Evolutionary conservation across 2,797 vertebrate genomes (phyloP), one percentile per base, ranked within the genome.

Genomic region (Mallotus villosus): DNA sequence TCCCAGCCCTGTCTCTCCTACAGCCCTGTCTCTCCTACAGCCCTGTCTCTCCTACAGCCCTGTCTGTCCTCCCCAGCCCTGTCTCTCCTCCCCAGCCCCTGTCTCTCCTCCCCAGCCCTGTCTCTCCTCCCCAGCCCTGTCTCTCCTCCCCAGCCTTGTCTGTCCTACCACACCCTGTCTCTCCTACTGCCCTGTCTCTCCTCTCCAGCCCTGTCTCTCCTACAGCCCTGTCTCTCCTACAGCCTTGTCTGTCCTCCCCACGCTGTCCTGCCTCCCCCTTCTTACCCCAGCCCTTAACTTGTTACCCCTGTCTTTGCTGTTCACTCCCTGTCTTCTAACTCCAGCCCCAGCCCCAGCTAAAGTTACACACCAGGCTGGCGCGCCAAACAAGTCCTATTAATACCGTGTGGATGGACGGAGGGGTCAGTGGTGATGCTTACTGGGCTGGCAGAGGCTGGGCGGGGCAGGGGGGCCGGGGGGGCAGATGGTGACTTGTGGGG

Each of bases 301-400:
- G 41, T 46, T 46, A 46, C 65, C 46, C 49, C 51, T 57, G 8
- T 32, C 37, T 12, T 60, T 21, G 9, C 21, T 25, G 11, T 22
- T 60, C 58, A 25, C 24, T 60, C 24, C 21, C 9, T 22, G 19
- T 22, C 58, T 60, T 22, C 9, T 60, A n/a, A 4, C 24, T 25
- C n/a, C 21, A 8, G 16, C 2, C 22, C 51, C 51, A 53, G 49
- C 41, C 34, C 37, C 32, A 7, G 37, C 61, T 73, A 75, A 51
- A 74, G 76, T 86, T 86, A 79, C 80, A 71, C 68, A 72, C 74
- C 70, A 75, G 78, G 70, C 75, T 73, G 53, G 53, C 69, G 74
- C 66, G 73, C 70, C 77, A 75, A 79, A 80, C 77, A 72, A 75
- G 76, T 81, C 76, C 86, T 83, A 85, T 88, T 86, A 85, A 88